Evolutionary conservation across 2,113 vertebrate species (phyloP).

Genomic region (Rynchops niger): DNA sequence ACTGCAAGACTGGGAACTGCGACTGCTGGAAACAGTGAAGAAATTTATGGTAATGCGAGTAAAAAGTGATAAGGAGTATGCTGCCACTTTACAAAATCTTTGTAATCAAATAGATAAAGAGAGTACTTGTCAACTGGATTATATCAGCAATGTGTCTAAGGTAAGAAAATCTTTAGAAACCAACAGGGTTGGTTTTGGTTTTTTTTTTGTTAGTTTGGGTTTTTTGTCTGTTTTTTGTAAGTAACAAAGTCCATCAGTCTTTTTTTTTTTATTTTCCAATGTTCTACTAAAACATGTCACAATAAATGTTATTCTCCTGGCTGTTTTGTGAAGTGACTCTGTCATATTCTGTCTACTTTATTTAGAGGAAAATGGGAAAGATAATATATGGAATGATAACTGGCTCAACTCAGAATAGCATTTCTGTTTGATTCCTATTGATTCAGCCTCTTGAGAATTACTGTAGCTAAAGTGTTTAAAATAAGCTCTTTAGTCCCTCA

Average conservation of each 20-base stretch:
- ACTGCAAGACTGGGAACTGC: conserved; percentile 92
- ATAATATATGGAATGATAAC: background rate
- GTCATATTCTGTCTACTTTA: background rate
- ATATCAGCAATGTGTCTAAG: conserved; percentile 89
- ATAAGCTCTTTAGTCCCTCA: background rate
- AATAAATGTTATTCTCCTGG: background rate
- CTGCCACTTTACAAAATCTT: conserved; percentile 88
- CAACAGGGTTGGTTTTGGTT: background rate
- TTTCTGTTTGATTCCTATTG: background rate
- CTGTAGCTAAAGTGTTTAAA: background rate
- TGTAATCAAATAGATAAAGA: conserved; percentile 91
- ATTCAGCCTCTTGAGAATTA: background rate
- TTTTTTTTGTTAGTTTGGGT: background rate
- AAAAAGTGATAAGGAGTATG: conserved; percentile 93
- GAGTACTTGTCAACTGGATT: conserved; percentile 80
- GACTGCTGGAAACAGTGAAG: conserved; percentile 90
- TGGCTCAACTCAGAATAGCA: background rate
- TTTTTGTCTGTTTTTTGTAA: background rate
- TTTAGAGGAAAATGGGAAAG: background rate
- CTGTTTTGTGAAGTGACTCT: background rate
- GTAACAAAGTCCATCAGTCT: background rate
- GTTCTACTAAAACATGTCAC: background rate
- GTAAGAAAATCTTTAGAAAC: conserved; percentile 66
- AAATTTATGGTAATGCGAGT: conserved; percentile 91
- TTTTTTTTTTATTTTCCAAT: background rate